Percentiles rank a stretch among this genome's conserved stretches.
Conservation (phyloP, 1,140 invertebrate species). For the Lycorma delicatula region DNA sequence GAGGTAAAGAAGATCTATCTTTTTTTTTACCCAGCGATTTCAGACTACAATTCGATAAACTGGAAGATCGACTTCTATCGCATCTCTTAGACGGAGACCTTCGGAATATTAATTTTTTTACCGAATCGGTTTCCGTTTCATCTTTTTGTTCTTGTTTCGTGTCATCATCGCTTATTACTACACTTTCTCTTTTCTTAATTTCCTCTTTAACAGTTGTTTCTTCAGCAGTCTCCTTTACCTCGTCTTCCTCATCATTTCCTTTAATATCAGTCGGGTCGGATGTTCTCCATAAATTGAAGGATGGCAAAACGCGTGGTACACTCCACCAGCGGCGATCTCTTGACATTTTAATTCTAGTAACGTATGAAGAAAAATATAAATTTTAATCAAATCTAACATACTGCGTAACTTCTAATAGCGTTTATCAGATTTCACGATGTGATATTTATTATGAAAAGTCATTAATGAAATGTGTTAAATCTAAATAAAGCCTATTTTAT, state of each 20-base stretch:
- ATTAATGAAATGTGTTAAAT: too few relatives aligned
- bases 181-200: neutral
- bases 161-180: neutral
- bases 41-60: constrained; percentile 5
- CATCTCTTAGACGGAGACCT: constrained; percentile 4
- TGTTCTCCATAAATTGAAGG: constrained; percentile 12
- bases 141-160: neutral
- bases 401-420: too few relatives aligned
- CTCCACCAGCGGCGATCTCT: constrained; percentile 15
- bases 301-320: constrained; percentile 4
- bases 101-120: neutral
- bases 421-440: too few relatives aligned
- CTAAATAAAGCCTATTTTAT: too few relatives aligned
- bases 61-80: constrained; percentile 13
- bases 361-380: too few relatives aligned
- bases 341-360: too few relatives aligned
- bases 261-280: constrained; percentile 13
- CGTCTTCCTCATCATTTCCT: neutral
- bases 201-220: too few relatives aligned
- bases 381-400: too few relatives aligned
- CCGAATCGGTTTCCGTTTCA: neutral
- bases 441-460: too few relatives aligned
- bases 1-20: neutral
- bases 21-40: neutral
- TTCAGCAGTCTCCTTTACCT: neutral